phyloP scores from a whole-genome alignment of 92 coral and sea anemone species.

The Hydrozoanthus gracilis region DNA sequence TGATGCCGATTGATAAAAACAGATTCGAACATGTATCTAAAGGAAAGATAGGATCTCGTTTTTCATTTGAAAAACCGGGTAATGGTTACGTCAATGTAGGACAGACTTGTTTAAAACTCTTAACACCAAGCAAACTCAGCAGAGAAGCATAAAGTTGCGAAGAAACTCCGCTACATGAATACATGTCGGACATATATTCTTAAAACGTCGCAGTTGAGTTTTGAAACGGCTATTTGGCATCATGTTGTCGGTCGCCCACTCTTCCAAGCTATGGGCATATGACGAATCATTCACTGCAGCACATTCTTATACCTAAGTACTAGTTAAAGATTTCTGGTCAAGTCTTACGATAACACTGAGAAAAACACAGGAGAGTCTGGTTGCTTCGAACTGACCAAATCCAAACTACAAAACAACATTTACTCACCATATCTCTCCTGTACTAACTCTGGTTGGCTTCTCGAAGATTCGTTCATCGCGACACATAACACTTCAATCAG shows the following conservation, averaged over 20 bases:
- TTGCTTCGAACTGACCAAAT: not conserved
- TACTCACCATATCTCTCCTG: constrained; percentile 42
- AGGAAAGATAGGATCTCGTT: not conserved
- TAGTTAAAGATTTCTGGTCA: not conserved
- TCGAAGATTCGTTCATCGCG: constrained; percentile 31
- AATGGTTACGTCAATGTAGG: not conserved
- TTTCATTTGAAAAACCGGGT: not conserved
- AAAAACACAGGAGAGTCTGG: not conserved
- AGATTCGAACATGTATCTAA: not conserved
- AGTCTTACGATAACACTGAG: not conserved
- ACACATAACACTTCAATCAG: constrained; percentile 17
- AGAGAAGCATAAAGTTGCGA: not conserved
- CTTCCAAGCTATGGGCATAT: not conserved
- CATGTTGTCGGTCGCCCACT: not conserved
- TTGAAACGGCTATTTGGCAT: too few relatives aligned
- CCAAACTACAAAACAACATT: not conserved
- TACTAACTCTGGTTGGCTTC: constrained; percentile 28
- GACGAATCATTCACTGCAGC: not conserved
- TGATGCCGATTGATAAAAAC: not conserved
- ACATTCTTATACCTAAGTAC: not conserved
- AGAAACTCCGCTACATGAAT: not conserved
- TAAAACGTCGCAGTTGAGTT: too few relatives aligned
- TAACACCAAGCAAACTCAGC: not conserved
- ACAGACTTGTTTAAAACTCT: not conserved
- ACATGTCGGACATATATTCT: not conserved